These are phyloP conservation scores for Pseudonaja textilis DNA, from an alignment of 2,113 vertebrate species.

Conservation along the genomic window DNA sequence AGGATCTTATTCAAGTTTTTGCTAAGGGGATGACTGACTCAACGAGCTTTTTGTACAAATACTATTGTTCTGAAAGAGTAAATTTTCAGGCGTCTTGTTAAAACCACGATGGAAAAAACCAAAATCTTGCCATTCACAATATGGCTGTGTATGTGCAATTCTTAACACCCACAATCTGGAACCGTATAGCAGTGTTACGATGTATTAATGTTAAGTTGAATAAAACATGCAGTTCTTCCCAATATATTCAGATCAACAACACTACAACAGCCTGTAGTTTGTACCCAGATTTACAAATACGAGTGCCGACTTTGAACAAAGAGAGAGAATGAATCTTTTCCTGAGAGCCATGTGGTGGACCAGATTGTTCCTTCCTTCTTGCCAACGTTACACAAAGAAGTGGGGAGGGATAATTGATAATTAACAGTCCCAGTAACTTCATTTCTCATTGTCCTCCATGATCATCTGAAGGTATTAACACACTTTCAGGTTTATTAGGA, in stretches of 20 bases:
- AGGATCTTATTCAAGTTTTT: neutral
- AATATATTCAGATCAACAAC: neutral
- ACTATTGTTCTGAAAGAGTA: neutral
- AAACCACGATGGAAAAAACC: neutral
- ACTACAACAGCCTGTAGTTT: neutral
- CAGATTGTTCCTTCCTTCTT: neutral
- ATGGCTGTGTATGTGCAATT: neutral
- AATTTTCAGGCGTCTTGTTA: neutral
- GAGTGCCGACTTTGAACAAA: neutral
- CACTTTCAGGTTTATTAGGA: neutral
- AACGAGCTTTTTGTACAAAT: neutral
- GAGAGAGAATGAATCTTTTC: neutral
- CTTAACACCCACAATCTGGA: conserved; percentile 22
- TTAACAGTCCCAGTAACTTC: neutral
- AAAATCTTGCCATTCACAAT: neutral
- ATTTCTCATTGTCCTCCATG: neutral
- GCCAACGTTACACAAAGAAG: neutral
- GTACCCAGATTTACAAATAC: neutral
- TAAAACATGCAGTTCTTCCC: neutral
- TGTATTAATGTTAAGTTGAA: neutral
- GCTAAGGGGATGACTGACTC: neutral
- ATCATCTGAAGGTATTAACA: neutral
- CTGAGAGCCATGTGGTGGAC: neutral
- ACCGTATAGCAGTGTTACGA: neutral
- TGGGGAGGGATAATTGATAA: neutral